phyloP scores from a whole-genome alignment of 2,797 vertebrate genomes.

The Crocidura indochinensis region DNA sequence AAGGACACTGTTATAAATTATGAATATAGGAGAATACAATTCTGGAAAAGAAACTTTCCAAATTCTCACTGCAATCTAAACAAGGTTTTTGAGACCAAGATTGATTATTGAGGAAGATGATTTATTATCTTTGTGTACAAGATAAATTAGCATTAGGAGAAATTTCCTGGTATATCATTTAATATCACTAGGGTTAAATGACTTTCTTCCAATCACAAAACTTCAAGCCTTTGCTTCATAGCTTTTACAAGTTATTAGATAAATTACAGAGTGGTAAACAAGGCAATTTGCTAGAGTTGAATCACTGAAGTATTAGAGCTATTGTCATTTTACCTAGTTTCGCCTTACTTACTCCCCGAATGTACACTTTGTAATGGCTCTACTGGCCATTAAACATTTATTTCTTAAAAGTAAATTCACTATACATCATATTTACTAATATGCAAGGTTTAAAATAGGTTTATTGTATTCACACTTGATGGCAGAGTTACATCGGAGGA shows the following conservation, averaged over 20 bases:
- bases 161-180: background rate
- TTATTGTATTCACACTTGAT: too few relatives aligned
- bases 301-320: background rate
- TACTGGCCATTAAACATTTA: constrained; percentile 12
- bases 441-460: background rate
- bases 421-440: constrained; percentile 49
- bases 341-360: background rate
- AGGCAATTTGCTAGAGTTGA: background rate
- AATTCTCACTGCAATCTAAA: background rate
- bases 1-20: background rate
- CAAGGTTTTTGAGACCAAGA: background rate
- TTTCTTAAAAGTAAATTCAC: constrained; percentile 56
- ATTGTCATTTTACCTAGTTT: background rate
- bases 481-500: background rate
- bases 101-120: background rate
- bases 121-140: background rate
- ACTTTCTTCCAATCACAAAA: background rate
- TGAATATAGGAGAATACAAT: background rate
- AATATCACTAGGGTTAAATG: background rate
- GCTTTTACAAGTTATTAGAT: background rate
- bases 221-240: background rate
- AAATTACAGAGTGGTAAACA: background rate
- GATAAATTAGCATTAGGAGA: background rate
- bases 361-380: background rate
- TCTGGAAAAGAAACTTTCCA: background rate